Conservation (phyloP, 2,888 invertebrate species). For the Pharmacophagus antenor region DNA sequence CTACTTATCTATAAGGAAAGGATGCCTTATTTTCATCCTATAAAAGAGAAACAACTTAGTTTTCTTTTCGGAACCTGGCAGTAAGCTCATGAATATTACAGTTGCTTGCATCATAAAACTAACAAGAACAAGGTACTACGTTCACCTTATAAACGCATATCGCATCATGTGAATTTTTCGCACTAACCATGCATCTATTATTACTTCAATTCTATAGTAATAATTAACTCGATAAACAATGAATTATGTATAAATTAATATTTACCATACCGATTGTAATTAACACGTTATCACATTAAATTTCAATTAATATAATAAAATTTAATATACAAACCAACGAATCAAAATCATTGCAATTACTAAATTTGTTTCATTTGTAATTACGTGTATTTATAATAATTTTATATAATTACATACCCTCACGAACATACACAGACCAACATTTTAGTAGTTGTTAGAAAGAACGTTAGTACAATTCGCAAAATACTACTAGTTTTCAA, state of each 20-base stretch:
- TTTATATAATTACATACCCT: too few relatives aligned
- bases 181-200: slow-evolving; percentile 19
- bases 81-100: slow-evolving; percentile 47
- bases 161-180: slow-evolving; percentile 13
- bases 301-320: too few relatives aligned
- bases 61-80: slow-evolving; percentile 57
- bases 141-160: slow-evolving; percentile 19
- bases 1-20: slow-evolving; percentile 77
- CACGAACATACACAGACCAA: too few relatives aligned
- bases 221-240: too few relatives aligned
- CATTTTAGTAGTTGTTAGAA: not conserved
- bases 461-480: too few relatives aligned
- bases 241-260: too few relatives aligned
- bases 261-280: too few relatives aligned
- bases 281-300: too few relatives aligned
- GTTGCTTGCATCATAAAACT: slow-evolving; percentile 26
- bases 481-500: not conserved
- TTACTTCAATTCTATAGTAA: not conserved
- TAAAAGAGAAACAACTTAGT: slow-evolving; percentile 64
- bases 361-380: too few relatives aligned
- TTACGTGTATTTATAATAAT: too few relatives aligned
- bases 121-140: slow-evolving; percentile 22
- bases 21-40: slow-evolving; percentile 74
- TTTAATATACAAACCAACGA: too few relatives aligned
- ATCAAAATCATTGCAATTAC: too few relatives aligned